phyloP scores from a whole-genome alignment of 2,797 vertebrate species.

The Percopsis omiscomaycus region DNA sequence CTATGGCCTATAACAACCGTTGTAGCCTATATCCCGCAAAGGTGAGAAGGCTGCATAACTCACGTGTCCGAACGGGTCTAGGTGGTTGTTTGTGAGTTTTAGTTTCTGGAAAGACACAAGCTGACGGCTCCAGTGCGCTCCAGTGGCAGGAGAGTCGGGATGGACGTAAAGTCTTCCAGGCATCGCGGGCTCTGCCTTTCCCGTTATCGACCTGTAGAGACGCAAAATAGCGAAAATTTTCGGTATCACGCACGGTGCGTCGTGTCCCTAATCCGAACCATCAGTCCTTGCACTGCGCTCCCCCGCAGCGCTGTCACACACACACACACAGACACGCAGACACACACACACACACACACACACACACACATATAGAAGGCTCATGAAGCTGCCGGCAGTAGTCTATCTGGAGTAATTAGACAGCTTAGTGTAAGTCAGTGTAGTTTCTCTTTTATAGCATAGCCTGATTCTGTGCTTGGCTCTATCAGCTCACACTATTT shows the following conservation, averaged over 20 bases:
- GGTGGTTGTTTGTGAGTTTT: conserved; percentile 97
- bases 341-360: too few species aligned
- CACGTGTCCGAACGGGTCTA: conserved; percentile 96
- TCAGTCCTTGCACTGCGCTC: neutral
- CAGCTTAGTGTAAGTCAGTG: neutral
- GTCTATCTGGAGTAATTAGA: conserved; percentile 20
- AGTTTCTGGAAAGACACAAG: conserved; percentile 97
- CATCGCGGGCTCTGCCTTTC: conserved; percentile 96
- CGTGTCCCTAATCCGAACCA: neutral
- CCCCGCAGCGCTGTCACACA: conserved; percentile 8
- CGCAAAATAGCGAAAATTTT: neutral
- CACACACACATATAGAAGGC: conserved; percentile 6
- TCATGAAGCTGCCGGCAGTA: conserved; percentile 17
- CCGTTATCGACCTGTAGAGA: conserved; percentile 86
- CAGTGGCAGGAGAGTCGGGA: conserved; percentile 92
- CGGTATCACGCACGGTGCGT: conserved; percentile 8
- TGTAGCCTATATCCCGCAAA: neutral
- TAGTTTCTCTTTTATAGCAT: neutral
- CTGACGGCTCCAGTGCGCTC: conserved; percentile 95
- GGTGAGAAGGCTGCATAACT: conserved; percentile 55
- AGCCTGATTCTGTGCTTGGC: neutral
- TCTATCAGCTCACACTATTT: neutral
- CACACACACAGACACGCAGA: too few species aligned
- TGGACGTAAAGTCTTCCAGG: conserved; percentile 94
- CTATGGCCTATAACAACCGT: neutral